Percentiles rank a stretch among this genome's conserved stretches.
Evolutionary conservation across 1,140 invertebrate species (phyloP).

Genomic region (Drosophila pruinosa): DNA sequence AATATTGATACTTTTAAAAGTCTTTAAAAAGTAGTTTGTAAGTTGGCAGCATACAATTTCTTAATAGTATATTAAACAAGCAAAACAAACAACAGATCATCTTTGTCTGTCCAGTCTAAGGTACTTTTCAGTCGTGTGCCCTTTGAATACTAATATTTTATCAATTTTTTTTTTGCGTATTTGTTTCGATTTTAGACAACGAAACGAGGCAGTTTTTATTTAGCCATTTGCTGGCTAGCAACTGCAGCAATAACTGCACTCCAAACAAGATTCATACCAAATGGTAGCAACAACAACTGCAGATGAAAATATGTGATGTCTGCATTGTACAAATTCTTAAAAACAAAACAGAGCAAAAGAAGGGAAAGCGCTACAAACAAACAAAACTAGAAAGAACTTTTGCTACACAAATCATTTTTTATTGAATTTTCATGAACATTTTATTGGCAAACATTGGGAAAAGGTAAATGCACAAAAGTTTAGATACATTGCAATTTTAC

Average conservation of each 20-base stretch:
- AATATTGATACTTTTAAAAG: no score
- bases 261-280: slow-evolving; percentile 36
- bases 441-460: slow-evolving; percentile 66
- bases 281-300: slow-evolving; percentile 22
- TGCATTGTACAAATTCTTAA: slow-evolving; percentile 46
- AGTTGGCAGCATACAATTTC: no score
- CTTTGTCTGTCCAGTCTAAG: neutral
- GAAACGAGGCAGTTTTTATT: slow-evolving; percentile 64
- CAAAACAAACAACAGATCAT: neutral
- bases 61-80: neutral
- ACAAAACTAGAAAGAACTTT: slow-evolving; percentile 1
- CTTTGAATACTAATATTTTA: neutral
- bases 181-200: slow-evolving; percentile 71
- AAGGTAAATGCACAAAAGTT: slow-evolving; percentile 63
- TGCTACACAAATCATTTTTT: slow-evolving; percentile 77
- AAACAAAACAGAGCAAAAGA: slow-evolving; percentile 29
- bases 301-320: slow-evolving; percentile 17
- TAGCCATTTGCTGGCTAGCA: slow-evolving; percentile 56
- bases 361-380: slow-evolving; percentile 15
- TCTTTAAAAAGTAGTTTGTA: neutral
- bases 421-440: slow-evolving; percentile 80
- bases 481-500: slow-evolving; percentile 42
- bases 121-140: neutral
- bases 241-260: slow-evolving; percentile 68
- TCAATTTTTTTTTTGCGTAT: slow-evolving; percentile 45